Base-by-base conservation (phyloP, 2,888 invertebrate genomes). In the Mallateleia sp. region DNA sequence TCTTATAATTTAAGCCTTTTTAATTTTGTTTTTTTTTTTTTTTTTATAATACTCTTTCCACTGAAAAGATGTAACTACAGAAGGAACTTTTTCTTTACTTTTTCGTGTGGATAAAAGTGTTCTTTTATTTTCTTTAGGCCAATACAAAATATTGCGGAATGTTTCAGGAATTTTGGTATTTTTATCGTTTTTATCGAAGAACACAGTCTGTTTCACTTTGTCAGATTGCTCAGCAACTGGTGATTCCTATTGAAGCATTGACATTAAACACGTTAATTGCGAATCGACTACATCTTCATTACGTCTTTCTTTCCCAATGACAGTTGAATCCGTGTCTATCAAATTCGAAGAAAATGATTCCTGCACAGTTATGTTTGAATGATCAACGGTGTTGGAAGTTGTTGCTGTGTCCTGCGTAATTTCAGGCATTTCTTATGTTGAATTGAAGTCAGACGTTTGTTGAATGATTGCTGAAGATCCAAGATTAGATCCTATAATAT, bases 91-190 rank as follows among this genome's bases (percentile, higher is more conserved):
- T 25, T 56, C 56, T 56, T 25, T 28, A n/a, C 18, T 56, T 56
- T 56, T 56, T n/a, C 28, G 56, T 56, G n/a, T n/a, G 28, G 32
- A 56, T 32, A 14, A 56, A 25, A 1, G 3, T 22, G 28, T 56
- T 56, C 28, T 56, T 28, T 56, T 56, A 28, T 56, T 56, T 28
- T 50, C 50, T 32, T 66, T 66, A 20, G 66, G 66, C 50, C 66
- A 66, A 24, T 28, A 56, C 34, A 56, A 11, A 34, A 50, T n/a
- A 25, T 71, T 18, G 24, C 32, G 32, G n/a, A 71, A 56, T 56
- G 71, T 28, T 25, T 47, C 66, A 22, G 66, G 66, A 28, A 50
- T 50, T 7, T 2, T 6, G 18, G 66, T 47, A 15, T 66, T 22
- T 18, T 66, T 47, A 50, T 50, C 24, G 14, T 2, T 20, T 9